phyloP scores from a whole-genome alignment of 2,797 vertebrate species.

The Poecilia picta region DNA sequence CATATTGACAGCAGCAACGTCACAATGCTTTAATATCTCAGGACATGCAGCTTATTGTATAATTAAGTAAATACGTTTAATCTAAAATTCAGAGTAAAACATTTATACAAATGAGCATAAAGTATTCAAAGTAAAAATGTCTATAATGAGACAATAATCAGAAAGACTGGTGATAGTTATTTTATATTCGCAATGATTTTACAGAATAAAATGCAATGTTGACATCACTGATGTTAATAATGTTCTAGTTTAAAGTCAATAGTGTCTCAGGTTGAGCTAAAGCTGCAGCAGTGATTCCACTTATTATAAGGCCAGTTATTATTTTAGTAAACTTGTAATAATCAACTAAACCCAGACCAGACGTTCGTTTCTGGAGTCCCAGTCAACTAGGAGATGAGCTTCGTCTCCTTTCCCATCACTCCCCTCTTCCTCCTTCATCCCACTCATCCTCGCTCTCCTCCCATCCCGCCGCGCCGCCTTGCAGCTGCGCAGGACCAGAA shows the following conservation, averaged over 20 bases:
- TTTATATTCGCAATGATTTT: slow-evolving; percentile 1
- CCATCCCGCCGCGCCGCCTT: neutral
- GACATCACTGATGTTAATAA: neutral
- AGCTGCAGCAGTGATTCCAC: neutral
- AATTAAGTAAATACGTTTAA: neutral
- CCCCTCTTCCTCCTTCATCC: slow-evolving; percentile 16
- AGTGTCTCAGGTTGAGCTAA: neutral
- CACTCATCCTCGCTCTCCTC: slow-evolving; percentile 32
- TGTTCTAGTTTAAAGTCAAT: neutral
- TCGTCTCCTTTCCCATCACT: neutral
- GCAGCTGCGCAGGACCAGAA: slow-evolving; percentile 11
- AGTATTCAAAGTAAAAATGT: slow-evolving; percentile 6
- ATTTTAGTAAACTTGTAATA: slow-evolving; percentile 45
- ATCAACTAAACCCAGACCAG: slow-evolving; percentile 70
- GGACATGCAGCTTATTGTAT: neutral
- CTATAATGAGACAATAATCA: neutral
- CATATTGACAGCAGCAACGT: slow-evolving; percentile 19
- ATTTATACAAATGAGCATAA: slow-evolving; percentile 39
- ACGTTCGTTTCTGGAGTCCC: slow-evolving; percentile 11
- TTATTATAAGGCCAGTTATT: slow-evolving; percentile 46
- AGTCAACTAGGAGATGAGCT: neutral
- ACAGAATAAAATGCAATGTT: neutral
- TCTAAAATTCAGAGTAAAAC: slow-evolving; percentile 32
- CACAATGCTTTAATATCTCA: slow-evolving; percentile 12
- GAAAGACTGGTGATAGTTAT: slow-evolving; percentile 1